Evolutionary conservation across 1,140 invertebrate species (phyloP), one percentile per base, ranked within the genome.

Genomic region (Drosophila repleta): DNA sequence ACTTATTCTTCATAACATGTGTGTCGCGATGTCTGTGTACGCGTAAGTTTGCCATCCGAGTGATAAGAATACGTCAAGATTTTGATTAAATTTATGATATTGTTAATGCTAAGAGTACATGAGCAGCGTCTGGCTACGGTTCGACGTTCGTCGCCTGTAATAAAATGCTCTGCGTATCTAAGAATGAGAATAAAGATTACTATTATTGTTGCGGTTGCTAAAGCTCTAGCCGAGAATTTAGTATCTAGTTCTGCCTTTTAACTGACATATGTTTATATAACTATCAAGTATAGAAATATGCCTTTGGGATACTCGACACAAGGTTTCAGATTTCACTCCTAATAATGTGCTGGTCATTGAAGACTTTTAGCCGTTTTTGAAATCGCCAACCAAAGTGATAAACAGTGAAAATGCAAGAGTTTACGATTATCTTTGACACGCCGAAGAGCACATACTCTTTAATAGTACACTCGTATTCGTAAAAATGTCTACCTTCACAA

Each of bases 31-130:
- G 10, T 21, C 13, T 60, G 37, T 18, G 11, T 32, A 41, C 29
- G 21, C 20, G 7, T 11, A 53, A 24, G 24, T 60, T 32, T 51
- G 43, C 29, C 46, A 52, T 26, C 45, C 58, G 52, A 58, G 21
- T 68, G 65, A 76, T 76, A 74, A 76, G 64, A 65, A 56, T 46
- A 57, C 43, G 57, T 67, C 57, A 68, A 79, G 73, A 73, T 76
- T 66, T 89, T 89, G 76, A 89, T 84, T 88, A 88, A 88, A 88
- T 88, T 88, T 88, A 88, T 89, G 84, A 89, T 71, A 76, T 75
- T 75, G 64, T 61, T 76, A 56, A 67, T 61, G 81, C 81, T 70
- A 75, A 83, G 63, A 46, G 37, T 48, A 64, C 74, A 61, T 64
- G 52, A 62, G 51, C 58, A 29, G 15, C 39, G 51, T 39, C 63